Evolutionary conservation across 2,797 vertebrate species (phyloP).

Genomic region (Anguilla pacifica): DNA sequence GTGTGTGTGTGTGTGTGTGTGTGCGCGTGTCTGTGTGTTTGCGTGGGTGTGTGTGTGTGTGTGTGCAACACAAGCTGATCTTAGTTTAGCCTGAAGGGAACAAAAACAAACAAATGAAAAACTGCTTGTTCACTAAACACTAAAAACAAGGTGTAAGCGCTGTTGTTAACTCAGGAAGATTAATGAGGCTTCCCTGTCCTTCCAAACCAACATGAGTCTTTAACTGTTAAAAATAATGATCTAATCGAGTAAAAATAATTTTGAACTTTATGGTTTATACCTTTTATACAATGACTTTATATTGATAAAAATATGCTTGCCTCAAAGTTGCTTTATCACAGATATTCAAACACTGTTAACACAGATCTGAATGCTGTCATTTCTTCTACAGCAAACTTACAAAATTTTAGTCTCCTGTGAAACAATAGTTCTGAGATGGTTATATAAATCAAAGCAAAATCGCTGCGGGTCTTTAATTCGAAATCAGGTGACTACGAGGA

Average conservation of each 20-base stretch:
- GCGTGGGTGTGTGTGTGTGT: conserved; percentile 17
- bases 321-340: not conserved
- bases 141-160: not conserved
- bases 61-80: conserved; percentile 25
- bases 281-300: not conserved
- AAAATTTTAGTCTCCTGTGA: too few species aligned
- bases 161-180: not conserved
- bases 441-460: not conserved
- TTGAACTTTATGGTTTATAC: not conserved
- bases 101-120: not conserved
- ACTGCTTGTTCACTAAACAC: not conserved
- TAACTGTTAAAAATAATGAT: not conserved
- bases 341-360: not conserved
- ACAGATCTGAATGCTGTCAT: not conserved
- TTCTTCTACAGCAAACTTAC: not conserved
- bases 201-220: not conserved
- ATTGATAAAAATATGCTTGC: too few species aligned
- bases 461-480: not conserved
- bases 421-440: not conserved
- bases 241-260: not conserved
- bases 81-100: not conserved
- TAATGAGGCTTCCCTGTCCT: not conserved
- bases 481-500: too few species aligned
- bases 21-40: not conserved
- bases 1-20: conserved; percentile 1